Conservation (phyloP, 2,113 vertebrate species). For the Sclerurus mexicanus region DNA sequence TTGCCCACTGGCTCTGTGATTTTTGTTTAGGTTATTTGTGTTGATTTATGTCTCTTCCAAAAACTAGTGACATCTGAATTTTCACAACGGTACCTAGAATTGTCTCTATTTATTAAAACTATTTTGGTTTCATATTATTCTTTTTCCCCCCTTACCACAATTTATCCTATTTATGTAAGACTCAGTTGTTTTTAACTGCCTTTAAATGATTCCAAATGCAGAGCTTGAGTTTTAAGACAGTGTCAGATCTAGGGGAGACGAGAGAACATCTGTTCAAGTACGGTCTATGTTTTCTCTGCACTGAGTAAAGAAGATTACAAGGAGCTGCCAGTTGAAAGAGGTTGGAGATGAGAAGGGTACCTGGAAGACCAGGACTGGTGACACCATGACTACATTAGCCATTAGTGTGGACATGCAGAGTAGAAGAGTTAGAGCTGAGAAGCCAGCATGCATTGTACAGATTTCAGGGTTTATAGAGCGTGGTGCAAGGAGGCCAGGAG, state of each 20-base stretch:
- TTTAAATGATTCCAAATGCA: neutral
- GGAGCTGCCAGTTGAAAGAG: neutral
- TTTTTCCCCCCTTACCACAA: neutral
- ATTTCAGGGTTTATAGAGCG: neutral
- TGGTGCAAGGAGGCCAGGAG: neutral
- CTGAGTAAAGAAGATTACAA: neutral
- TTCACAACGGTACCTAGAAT: neutral
- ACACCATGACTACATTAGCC: neutral
- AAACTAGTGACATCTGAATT: neutral
- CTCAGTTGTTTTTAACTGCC: neutral
- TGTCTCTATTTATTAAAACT: neutral
- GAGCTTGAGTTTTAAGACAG: neutral
- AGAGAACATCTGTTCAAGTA: neutral
- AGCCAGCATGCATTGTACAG: accelerated
- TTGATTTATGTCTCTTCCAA: neutral
- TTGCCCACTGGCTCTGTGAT: neutral
- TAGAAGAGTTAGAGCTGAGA: neutral
- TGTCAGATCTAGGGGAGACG: neutral
- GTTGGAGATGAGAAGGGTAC: neutral
- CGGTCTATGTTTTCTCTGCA: neutral
- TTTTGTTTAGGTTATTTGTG: neutral
- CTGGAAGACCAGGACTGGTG: neutral
- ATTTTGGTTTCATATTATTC: neutral
- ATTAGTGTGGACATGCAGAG: neutral
- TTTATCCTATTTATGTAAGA: neutral